Percentiles rank a stretch among this genome's conserved stretches.
Evolutionary conservation across 2,113 vertebrate species (phyloP).

Genomic region (Prionailurus bengalensis): DNA sequence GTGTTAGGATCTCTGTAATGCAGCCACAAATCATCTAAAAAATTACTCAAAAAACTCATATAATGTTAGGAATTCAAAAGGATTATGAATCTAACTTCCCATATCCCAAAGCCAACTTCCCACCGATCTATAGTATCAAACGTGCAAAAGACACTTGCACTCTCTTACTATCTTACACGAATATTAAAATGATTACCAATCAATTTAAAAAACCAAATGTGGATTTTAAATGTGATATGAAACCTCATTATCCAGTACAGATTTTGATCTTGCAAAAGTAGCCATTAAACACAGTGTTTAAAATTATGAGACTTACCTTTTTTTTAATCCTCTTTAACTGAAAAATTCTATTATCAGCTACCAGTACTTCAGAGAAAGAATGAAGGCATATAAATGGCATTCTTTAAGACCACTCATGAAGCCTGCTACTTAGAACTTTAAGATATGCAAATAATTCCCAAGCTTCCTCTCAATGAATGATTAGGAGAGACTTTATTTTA

Average conservation of each 20-base stretch:
- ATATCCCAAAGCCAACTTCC: background rate
- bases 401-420: background rate
- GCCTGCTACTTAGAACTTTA: background rate
- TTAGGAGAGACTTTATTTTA: background rate
- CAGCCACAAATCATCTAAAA: background rate
- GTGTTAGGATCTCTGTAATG: background rate
- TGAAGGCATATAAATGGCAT: background rate
- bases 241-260: background rate
- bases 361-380: slow-evolving; percentile 30
- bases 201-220: background rate
- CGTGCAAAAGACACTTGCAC: background rate
- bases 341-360: background rate
- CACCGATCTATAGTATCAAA: background rate
- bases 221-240: background rate
- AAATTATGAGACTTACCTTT: background rate
- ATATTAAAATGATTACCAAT: slow-evolving; percentile 29
- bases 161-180: background rate
- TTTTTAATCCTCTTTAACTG: background rate
- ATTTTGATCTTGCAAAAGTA: background rate
- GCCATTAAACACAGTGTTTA: background rate
- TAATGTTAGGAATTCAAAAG: background rate
- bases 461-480: background rate
- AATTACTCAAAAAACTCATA: background rate
- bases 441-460: background rate
- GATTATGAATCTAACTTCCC: background rate